A percentile compares a stretch with the other conserved stretches of the same genome.
Evolutionary conservation across 2,797 vertebrate genomes (phyloP).

Genomic region (Malacoctenus gilli): DNA sequence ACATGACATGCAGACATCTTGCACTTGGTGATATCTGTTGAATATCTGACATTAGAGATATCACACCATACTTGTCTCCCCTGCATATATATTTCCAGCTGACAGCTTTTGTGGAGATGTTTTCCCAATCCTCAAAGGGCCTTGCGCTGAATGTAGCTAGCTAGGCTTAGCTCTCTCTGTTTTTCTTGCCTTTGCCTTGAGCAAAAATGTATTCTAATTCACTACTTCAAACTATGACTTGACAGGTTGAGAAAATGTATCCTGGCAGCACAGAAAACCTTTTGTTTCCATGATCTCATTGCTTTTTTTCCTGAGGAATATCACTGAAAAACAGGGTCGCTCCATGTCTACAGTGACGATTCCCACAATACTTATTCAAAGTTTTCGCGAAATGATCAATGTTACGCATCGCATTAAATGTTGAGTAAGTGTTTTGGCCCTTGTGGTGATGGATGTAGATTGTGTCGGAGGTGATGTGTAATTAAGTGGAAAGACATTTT

Average conservation of each 20-base stretch:
- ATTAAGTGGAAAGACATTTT: slow-evolving; percentile 63
- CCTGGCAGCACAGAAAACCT: slow-evolving; percentile 8
- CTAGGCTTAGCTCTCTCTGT: neutral
- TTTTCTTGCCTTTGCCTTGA: neutral
- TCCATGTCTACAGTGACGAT: neutral
- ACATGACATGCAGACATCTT: slow-evolving; percentile 7
- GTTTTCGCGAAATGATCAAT: slow-evolving; percentile 6
- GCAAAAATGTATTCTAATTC: slow-evolving; percentile 20
- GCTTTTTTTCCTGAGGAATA: no score
- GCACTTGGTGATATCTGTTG: slow-evolving; percentile 8
- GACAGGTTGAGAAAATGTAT: slow-evolving; percentile 14
- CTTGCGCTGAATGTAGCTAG: slow-evolving; percentile 3
- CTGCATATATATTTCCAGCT: neutral
- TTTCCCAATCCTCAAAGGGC: neutral
- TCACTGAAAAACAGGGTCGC: slow-evolving; percentile 1
- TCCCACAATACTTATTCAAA: neutral
- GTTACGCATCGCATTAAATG: neutral
- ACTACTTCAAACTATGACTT: slow-evolving; percentile 12
- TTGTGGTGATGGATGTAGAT: slow-evolving; percentile 46
- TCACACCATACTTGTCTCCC: neutral
- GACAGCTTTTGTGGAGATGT: no score
- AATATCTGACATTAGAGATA: slow-evolving; percentile 20
- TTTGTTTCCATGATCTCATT: slow-evolving; percentile 17
- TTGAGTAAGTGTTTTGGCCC: slow-evolving; percentile 13
- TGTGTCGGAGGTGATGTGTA: slow-evolving; percentile 56